Evolutionary conservation across 2,888 invertebrate genomes (phyloP).

Genomic region (Polyommatus iphigenia): DNA sequence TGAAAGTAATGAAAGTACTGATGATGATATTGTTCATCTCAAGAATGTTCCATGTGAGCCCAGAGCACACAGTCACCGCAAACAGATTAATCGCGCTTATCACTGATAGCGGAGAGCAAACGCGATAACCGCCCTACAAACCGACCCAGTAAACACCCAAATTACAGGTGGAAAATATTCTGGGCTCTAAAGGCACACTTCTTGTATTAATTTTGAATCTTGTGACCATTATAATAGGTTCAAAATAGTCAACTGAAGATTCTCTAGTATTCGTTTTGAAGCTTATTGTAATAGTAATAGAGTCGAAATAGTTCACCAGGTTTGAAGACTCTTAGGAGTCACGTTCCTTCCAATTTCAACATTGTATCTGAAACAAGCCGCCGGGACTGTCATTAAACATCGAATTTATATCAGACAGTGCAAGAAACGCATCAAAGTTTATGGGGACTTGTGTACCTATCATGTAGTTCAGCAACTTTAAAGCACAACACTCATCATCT

Average conservation of each 20-base stretch:
- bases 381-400: background rate
- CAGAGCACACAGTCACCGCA: constrained; percentile 7
- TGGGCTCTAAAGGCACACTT: background rate
- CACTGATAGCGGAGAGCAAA: constrained; percentile 18
- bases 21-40: constrained; percentile 13
- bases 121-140: background rate
- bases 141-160: background rate
- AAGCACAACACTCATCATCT: too few relatives aligned
- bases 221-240: background rate
- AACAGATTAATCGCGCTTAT: constrained; percentile 16
- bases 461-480: background rate
- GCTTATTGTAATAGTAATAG: background rate
- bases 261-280: too few relatives aligned
- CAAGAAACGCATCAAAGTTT: background rate
- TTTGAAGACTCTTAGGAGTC: background rate
- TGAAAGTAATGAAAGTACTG: background rate
- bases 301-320: background rate
- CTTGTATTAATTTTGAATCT: too few relatives aligned
- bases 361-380: background rate
- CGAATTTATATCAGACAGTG: background rate
- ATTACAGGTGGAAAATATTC: background rate
- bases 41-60: constrained; percentile 7
- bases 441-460: background rate
- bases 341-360: background rate
- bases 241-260: background rate